Conservation (phyloP, 64 coral and sea anemone genomes). For the Catalaphyllia jardinei region DNA sequence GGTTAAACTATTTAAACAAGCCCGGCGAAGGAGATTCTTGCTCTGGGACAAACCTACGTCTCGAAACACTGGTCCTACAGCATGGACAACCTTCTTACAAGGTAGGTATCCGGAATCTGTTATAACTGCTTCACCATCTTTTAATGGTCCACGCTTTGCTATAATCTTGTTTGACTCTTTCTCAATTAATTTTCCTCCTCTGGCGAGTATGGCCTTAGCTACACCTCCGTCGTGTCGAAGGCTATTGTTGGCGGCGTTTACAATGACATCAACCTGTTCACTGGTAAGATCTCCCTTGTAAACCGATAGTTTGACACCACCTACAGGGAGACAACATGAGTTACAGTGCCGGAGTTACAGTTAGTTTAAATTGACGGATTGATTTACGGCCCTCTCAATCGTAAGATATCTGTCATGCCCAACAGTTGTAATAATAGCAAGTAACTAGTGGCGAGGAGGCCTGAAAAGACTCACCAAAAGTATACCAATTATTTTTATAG, state of each 20-base stretch:
- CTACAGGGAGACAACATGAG: background rate
- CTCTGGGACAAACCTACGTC: background rate
- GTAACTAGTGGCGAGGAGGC: no score
- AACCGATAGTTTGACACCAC: conserved; percentile 57
- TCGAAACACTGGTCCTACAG: conserved; percentile 52
- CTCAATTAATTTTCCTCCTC: conserved; percentile 50
- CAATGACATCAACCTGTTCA: conserved; percentile 59
- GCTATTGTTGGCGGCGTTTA: conserved; percentile 38
- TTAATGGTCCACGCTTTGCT: background rate
- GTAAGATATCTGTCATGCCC: no score
- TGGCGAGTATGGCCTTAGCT: conserved; percentile 43
- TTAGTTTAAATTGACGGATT: no score
- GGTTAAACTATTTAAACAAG: conserved; percentile 48
- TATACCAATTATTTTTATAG: no score
- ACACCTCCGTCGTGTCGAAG: conserved; percentile 49
- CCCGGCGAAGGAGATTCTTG: conserved; percentile 20
- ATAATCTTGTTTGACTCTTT: conserved; percentile 29
- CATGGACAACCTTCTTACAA: conserved; percentile 73
- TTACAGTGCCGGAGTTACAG: background rate
- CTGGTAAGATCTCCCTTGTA: conserved; percentile 69
- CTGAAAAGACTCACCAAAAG: no score
- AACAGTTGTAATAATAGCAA: no score
- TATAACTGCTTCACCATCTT: conserved; percentile 42
- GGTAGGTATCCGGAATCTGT: conserved; percentile 48
- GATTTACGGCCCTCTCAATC: no score